Evolutionary conservation across 2,797 vertebrate genomes (phyloP), one percentile per base, ranked within the genome.

Genomic region (Cheirogaleus major): DNA sequence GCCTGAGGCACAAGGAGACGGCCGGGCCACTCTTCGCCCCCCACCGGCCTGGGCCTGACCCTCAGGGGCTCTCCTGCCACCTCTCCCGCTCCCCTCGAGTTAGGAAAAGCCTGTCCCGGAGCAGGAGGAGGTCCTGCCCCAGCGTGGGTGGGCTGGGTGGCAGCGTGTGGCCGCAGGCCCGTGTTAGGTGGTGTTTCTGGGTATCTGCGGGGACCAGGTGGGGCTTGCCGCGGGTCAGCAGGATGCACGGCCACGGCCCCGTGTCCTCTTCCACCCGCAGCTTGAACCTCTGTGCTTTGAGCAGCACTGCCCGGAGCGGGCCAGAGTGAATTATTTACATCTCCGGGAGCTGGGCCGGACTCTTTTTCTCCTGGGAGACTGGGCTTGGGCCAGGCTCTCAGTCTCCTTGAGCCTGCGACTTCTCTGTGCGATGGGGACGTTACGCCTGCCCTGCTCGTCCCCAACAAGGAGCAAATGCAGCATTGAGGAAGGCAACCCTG

Each of bases 381-480:
- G 75, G 43, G 22, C 52, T 4, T 14, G 2, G 17, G 45, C 52
- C 45, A 14, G 91, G 55, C 12, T 45, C 69, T 41, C 6, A 0
- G 35, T 1, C 27, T 50, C 61, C 38, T 55, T 0, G 15, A 52
- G 55, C 20, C 93, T 61, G 23, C 0, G 0, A 55, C 63, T 65
- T 48, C 48, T 48, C 30, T 45, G 72, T 10, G 20, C 7, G 7
- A 1, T 22, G 69, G 22, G 30, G 12, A 0, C 43, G 48, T 61
- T 20, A 23, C 2, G 43, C 32, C 22, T 35, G n/a, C 35, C 14
- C 12, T 1, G 7, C 15, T 30, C 45, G 1, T 18, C 52, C 22
- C 1, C 1, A 4, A 48, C 1, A 1, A 38, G 91, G 30, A 65
- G 6, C 45, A 22, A 23, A 10, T 0, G 12, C 0, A 4, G 61